These are phyloP conservation scores for Euzophera pinguis DNA, from an alignment of 2,888 invertebrate species.

Conservation along the genomic window DNA sequence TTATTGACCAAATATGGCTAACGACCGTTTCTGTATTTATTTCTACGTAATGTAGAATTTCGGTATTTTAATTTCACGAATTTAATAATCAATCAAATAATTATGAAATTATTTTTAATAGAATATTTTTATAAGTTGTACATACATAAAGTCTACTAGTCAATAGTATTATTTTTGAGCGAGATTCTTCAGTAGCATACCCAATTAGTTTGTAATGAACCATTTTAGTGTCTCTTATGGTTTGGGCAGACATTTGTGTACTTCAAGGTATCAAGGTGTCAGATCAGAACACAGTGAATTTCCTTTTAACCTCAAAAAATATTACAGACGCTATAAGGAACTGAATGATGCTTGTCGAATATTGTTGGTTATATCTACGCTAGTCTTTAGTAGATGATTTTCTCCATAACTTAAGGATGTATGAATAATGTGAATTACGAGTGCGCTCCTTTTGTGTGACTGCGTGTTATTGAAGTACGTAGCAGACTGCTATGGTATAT, in stretches of 20 bases:
- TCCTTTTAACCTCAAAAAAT: neutral
- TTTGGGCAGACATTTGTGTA: too few relatives aligned
- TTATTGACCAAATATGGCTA: too few relatives aligned
- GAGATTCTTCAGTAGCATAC: neutral
- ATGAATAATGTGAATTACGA: too few relatives aligned
- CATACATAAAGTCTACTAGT: constrained; percentile 62
- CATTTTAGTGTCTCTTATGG: too few relatives aligned
- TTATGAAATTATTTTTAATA: neutral
- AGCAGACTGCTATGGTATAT: too few relatives aligned
- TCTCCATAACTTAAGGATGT: neutral
- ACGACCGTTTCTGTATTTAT: too few relatives aligned
- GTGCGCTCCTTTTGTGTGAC: too few relatives aligned
- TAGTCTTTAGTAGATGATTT: neutral
- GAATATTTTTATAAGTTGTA: constrained; percentile 36
- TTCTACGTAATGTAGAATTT: too few relatives aligned
- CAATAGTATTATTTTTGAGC: constrained; percentile 47
- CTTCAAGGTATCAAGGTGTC: too few relatives aligned
- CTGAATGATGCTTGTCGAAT: neutral
- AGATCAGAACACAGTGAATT: neutral
- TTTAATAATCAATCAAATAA: neutral
- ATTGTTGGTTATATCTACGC: neutral
- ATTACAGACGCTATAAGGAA: neutral
- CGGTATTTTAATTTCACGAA: neutral
- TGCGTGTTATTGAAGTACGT: too few relatives aligned
- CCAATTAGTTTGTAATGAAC: neutral